Evolutionary conservation across 2,888 invertebrate species (phyloP), one percentile per base, ranked within the genome.

Genomic region (Odontothrips loti): DNA sequence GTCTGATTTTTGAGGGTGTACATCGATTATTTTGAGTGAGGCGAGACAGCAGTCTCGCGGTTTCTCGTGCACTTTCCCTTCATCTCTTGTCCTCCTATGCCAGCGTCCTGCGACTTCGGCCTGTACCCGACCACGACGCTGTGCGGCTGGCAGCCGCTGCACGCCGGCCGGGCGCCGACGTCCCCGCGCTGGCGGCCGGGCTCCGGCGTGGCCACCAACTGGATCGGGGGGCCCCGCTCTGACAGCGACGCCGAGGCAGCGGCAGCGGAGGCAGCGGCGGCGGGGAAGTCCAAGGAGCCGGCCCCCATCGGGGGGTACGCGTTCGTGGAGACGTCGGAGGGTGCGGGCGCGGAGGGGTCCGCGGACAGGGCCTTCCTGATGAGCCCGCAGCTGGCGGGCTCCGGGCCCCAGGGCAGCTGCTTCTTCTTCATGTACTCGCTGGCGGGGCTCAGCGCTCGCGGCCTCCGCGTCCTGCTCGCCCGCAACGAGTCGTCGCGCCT

Each of bases 361-460:
- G 84, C 85, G 80, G 81, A 82, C 12, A 84, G 84, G 81, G 88
- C 88, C 6, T 88, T 86, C 82, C 83, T 88, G 27, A 87, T 88
- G 83, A 89, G 90, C 83, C 88, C 89, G 0, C 85, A 88, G 12
- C 85, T 89, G 34, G 87, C 87, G 11, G 87, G 88, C 23, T 89
- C 90, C 0, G 88, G 89, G 1, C 87, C 88, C 0, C 84, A 86
- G 79, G 90, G 90, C 81, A 88, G 88, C 82, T 90, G 90, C 82
- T 86, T 90, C 34, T 88, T 88, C 83, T 90, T 90, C 85, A 88
- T 75, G 68, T 90, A 89, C 84, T 86, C 88, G 0, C 87, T 90
- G 84, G 89, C 89, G 81, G 91, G 91, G 1, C 85, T 90, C 58
- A 90, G 90, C 84, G 88, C 90, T 0, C 89, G 90, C 27, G 89